phyloP scores from a whole-genome alignment of 1,140 invertebrate species.

The Drosophila ironensis region DNA sequence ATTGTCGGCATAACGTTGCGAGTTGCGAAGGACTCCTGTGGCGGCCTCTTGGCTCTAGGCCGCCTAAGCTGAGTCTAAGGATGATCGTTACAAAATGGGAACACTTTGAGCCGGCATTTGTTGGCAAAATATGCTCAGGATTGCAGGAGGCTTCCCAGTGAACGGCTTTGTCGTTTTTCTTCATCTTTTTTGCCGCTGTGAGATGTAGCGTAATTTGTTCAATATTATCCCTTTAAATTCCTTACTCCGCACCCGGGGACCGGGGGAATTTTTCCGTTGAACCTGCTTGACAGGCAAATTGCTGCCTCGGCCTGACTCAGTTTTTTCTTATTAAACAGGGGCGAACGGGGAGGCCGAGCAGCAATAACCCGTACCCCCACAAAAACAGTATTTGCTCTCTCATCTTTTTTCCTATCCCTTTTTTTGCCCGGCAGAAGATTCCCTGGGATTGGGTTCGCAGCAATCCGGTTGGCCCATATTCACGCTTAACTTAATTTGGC shows the following conservation, averaged over 20 bases:
- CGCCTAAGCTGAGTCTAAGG: slow-evolving; percentile 6
- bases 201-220: slow-evolving; percentile 66
- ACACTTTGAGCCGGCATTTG: slow-evolving; percentile 12
- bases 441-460: slow-evolving; percentile 3
- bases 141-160: neutral
- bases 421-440: slow-evolving; percentile 5
- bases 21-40: slow-evolving; percentile 4
- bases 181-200: slow-evolving; percentile 22
- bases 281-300: slow-evolving; percentile 56
- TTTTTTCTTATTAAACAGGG: slow-evolving; percentile 41
- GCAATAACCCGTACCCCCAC: neutral
- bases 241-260: slow-evolving; percentile 6
- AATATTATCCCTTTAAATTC: slow-evolving; percentile 76
- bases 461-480: slow-evolving; percentile 41
- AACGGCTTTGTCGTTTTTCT: slow-evolving; percentile 7
- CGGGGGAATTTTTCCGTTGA: slow-evolving; percentile 6
- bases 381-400: neutral
- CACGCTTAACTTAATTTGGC: slow-evolving; percentile 55
- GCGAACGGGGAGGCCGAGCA: neutral
- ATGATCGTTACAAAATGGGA: slow-evolving; percentile 22
- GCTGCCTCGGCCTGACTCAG: slow-evolving; percentile 32
- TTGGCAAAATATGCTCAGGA: slow-evolving; percentile 23
- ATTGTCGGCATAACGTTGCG: slow-evolving; percentile 61
- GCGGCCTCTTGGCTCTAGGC: slow-evolving; percentile 3
- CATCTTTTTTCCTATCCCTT: neutral